Evolutionary conservation across 2,888 invertebrate species (phyloP).

Genomic region (Sisyra nigra): DNA sequence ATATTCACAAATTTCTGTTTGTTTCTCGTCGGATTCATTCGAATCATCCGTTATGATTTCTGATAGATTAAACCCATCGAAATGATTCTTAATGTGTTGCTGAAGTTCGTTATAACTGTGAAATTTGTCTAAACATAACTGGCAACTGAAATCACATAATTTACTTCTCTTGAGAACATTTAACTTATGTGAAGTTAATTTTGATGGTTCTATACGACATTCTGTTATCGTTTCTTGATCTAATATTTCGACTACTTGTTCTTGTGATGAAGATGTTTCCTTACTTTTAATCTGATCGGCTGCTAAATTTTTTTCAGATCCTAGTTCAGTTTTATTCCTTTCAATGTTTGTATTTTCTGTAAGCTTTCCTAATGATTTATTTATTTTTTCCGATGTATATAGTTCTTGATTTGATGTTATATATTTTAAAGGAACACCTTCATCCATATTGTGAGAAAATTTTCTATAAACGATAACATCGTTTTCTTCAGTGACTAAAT

Average conservation of each 20-base stretch:
- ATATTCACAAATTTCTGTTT: conserved; percentile 2
- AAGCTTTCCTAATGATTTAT: background rate
- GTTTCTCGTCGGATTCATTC: background rate
- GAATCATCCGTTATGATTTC: conserved; percentile 9
- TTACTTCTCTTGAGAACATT: background rate
- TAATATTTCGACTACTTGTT: background rate
- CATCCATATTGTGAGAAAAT: conserved; percentile 6
- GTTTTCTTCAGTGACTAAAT: conserved; percentile 7
- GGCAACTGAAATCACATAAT: conserved; percentile 14
- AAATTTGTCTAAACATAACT: conserved; percentile 18
- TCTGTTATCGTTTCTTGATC: background rate
- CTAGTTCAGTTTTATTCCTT: background rate
- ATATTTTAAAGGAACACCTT: background rate
- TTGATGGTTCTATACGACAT: background rate
- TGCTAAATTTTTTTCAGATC: background rate
- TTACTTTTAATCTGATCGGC: background rate
- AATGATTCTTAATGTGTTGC: conserved; percentile 18
- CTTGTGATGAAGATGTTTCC: background rate
- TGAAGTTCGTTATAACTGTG: conserved; percentile 15
- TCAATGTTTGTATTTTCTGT: background rate
- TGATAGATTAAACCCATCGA: conserved; percentile 10
- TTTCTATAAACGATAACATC: conserved; percentile 7
- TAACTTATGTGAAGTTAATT: background rate
- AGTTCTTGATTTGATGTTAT: background rate
- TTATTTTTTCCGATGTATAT: background rate